These are phyloP conservation scores for Ochropleura plecta DNA, from an alignment of 2,888 invertebrate species.

Conservation along the genomic window DNA sequence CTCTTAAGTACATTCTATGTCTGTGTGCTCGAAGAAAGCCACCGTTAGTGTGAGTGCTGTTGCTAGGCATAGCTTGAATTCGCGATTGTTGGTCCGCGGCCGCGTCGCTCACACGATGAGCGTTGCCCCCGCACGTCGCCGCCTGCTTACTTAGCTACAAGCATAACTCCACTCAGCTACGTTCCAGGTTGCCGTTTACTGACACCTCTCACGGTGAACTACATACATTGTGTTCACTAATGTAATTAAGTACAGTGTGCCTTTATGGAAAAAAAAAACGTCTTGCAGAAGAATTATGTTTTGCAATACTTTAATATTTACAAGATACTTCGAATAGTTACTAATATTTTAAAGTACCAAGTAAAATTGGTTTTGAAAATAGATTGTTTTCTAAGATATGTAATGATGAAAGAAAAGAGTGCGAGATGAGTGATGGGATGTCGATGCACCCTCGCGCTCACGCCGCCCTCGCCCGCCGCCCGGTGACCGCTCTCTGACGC, in stretches of 20 bases:
- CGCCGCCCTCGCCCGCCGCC: constrained; percentile 64
- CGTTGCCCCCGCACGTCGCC: constrained; percentile 85
- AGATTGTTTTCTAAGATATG: constrained; percentile 10
- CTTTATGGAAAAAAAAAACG: constrained; percentile 12
- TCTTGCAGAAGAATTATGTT: not conserved
- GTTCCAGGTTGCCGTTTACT: constrained; percentile 73
- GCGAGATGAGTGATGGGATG: constrained; percentile 38
- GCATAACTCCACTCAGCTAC: constrained; percentile 62
- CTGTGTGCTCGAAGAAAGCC: constrained; percentile 81
- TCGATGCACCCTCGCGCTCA: constrained; percentile 47
- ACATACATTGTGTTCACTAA: constrained; percentile 72
- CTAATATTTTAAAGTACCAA: not conserved
- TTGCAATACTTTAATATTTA: not conserved
- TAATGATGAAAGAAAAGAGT: constrained; percentile 26
- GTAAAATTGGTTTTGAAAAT: not conserved
- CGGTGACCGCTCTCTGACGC: constrained; percentile 74
- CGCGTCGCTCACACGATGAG: constrained; percentile 89
- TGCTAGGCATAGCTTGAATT: constrained; percentile 88
- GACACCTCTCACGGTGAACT: constrained; percentile 76
- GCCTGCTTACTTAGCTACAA: constrained; percentile 65
- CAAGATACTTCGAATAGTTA: not conserved
- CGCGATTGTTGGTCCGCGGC: constrained; percentile 86
- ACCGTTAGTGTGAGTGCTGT: constrained; percentile 85
- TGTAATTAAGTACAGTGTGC: constrained; percentile 63
- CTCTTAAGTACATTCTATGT: constrained; percentile 77